Conservation (phyloP, 1,140 invertebrate species). For the Ostrea denselamellosa region DNA sequence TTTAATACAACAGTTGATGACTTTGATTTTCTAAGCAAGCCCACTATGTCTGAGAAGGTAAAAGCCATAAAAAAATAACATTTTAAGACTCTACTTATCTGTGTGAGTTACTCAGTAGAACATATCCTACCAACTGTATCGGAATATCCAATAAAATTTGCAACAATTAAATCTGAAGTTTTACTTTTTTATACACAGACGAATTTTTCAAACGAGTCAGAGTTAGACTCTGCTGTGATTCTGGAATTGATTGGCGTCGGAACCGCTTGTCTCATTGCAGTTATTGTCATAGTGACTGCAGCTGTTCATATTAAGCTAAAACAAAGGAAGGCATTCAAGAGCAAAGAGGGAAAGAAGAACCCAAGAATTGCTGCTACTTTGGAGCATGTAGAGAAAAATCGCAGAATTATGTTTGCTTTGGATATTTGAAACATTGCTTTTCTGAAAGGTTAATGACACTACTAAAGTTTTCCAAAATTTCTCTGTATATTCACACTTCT, state of each 20-base stretch:
- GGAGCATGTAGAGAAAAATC: not conserved
- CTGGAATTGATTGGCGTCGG: not conserved
- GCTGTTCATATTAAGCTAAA: not conserved
- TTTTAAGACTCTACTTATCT: too few relatives aligned
- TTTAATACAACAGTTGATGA: slow-evolving; percentile 2
- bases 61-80: not conserved
- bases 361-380: not conserved
- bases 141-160: not conserved
- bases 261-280: not conserved
- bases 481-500: too few relatives aligned
- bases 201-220: not conserved
- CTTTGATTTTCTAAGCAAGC: not conserved
- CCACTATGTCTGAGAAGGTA: not conserved
- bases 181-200: slow-evolving; percentile 15
- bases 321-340: not conserved
- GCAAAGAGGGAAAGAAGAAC: not conserved
- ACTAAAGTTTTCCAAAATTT: too few relatives aligned
- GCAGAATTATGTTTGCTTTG: not conserved
- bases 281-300: not conserved
- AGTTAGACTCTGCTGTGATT: not conserved
- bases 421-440: not conserved
- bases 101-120: too few relatives aligned
- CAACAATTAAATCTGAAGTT: not conserved
- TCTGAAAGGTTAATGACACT: too few relatives aligned
- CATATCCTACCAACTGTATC: not conserved